A percentile compares a stretch with the other conserved stretches of the same genome.
phyloP scores from a whole-genome alignment of 2,113 vertebrate species.

The Isurus oxyrinchus region DNA sequence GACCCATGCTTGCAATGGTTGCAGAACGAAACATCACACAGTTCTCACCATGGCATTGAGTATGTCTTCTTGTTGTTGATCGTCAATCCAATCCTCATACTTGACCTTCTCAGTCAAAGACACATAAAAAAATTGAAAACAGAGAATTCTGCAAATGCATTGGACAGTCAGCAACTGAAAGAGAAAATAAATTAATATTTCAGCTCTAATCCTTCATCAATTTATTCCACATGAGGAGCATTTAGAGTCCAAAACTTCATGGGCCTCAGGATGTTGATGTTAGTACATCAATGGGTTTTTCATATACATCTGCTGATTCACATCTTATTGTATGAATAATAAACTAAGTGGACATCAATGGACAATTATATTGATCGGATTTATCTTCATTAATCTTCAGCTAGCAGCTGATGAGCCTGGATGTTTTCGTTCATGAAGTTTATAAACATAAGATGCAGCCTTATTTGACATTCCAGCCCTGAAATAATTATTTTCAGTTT shows the following conservation, averaged over 20 bases:
- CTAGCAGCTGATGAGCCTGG: background rate
- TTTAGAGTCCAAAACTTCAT: background rate
- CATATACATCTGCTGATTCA: background rate
- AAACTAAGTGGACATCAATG: background rate
- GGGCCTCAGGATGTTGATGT: background rate
- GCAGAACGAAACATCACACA: too few relatives aligned
- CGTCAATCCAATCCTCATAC: too few relatives aligned
- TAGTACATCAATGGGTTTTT: background rate
- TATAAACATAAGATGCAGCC: background rate
- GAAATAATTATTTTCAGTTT: conserved; percentile 8
- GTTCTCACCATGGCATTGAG: too few relatives aligned
- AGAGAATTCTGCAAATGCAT: background rate
- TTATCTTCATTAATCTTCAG: background rate
- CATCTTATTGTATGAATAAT: background rate
- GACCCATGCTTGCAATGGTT: too few relatives aligned
- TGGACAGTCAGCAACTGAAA: background rate
- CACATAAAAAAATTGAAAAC: background rate
- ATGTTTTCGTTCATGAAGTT: background rate
- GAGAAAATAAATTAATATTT: background rate
- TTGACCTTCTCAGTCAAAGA: too few relatives aligned
- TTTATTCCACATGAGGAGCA: background rate
- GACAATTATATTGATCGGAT: background rate
- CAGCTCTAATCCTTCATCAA: background rate
- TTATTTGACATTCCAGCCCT: background rate
- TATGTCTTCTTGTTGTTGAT: too few relatives aligned